Evolutionary conservation across 2,888 invertebrate genomes (phyloP).

Genomic region (Lypha dubia): DNA sequence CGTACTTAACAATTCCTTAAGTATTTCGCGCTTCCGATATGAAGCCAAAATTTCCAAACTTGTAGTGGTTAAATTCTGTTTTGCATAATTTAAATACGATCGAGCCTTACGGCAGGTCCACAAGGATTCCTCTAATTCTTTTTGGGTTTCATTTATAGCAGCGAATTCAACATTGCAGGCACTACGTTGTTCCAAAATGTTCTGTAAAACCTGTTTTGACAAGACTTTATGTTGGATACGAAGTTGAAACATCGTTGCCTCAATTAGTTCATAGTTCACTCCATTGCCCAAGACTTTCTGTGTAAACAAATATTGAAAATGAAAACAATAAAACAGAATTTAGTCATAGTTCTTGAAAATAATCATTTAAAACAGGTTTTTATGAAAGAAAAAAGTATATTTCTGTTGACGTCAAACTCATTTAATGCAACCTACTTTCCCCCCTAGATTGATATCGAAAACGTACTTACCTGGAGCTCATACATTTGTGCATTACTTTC

Average conservation of each 20-base stretch:
- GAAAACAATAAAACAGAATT: background rate
- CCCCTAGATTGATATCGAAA: background rate
- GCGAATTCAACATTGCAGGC: conserved; percentile 93
- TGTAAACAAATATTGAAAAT: conserved; percentile 26
- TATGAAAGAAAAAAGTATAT: background rate
- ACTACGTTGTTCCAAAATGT: conserved; percentile 95
- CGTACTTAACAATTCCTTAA: conserved; percentile 91
- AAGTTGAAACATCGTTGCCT: conserved; percentile 80
- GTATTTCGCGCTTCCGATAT: conserved; percentile 93
- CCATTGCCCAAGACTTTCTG: conserved; percentile 81
- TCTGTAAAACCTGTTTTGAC: conserved; percentile 95
- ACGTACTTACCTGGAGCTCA: conserved; percentile 79
- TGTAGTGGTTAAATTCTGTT: conserved; percentile 91
- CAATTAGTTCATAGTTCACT: conserved; percentile 80
- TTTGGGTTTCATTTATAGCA: conserved; percentile 88
- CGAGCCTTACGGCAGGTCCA: conserved; percentile 89
- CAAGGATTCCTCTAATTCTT: conserved; percentile 88
- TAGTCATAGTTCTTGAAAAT: conserved; percentile 1
- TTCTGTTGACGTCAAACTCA: conserved; percentile 21
- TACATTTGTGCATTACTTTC: conserved; percentile 80
- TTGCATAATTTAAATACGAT: conserved; percentile 89
- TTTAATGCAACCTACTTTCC: conserved; percentile 49
- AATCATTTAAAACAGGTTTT: conserved; percentile 65
- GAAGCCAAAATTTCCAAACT: conserved; percentile 95
- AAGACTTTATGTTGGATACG: conserved; percentile 87